Conservation (phyloP, 2,888 invertebrate species). For the Coronaproctus castanopsis region DNA sequence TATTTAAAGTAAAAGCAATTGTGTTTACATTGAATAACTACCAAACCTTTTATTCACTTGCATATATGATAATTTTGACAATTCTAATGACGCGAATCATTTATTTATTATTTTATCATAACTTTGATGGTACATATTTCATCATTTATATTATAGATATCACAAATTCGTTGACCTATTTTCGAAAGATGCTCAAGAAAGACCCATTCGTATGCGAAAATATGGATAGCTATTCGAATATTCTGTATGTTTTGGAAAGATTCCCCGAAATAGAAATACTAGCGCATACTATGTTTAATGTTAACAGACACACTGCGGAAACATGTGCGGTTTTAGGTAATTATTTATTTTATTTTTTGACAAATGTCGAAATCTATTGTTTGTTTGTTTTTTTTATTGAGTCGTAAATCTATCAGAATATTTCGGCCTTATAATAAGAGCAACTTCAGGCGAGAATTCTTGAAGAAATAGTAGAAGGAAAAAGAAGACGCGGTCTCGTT, state of each 20-base stretch:
- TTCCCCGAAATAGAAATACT: conserved; percentile 77
- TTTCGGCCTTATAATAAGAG: no score
- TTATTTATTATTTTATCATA: conserved; percentile 4
- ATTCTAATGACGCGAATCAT: not conserved
- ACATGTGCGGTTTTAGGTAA: conserved; percentile 92
- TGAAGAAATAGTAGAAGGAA: no score
- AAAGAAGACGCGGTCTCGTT: no score
- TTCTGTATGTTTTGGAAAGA: conserved; percentile 82
- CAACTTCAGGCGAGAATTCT: no score
- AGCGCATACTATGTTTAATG: conserved; percentile 78
- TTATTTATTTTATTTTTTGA: not conserved
- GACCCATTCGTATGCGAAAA: conserved; percentile 91
- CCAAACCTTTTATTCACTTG: no score
- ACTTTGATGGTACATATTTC: conserved; percentile 8
- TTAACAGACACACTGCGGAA: conserved; percentile 91
- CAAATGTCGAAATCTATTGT: no score
- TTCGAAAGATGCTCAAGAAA: conserved; percentile 28
- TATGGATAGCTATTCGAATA: conserved; percentile 89
- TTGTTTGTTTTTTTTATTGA: no score
- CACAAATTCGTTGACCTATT: conserved; percentile 8
- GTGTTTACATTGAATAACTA: no score
- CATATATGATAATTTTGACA: not conserved
- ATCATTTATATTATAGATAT: conserved; percentile 10
- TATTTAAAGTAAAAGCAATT: no score
- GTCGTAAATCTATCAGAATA: no score